Evolutionary conservation across 2,113 vertebrate genomes (phyloP), one percentile per base, ranked within the genome.

Genomic region (Spea multiplicata): DNA sequence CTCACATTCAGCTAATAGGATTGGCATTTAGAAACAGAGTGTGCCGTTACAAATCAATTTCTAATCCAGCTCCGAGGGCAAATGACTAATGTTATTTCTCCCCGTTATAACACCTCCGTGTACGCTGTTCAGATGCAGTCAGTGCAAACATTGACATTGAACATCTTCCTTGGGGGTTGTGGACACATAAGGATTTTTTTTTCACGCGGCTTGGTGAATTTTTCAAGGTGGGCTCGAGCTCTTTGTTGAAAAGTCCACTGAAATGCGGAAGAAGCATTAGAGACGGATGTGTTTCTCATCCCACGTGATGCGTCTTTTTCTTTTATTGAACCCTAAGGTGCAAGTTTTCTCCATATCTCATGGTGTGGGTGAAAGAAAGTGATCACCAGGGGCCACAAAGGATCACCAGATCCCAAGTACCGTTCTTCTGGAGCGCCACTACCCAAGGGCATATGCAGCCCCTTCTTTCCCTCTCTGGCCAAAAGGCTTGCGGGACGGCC

Each of bases 1-100:
- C 14, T 48, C 71, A 9, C 55, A 8, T 59, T 48, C 4, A 59
- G 45, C 45, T 62, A 74, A 74, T 74, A 57, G 14, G n/a, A 64
- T 30, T 64, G 61, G 61, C 61, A 16, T 64, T 74, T 6, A 46
- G 72, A 74, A 57, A 6, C 72, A 6, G 46, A 48, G 52, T 47
- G 44, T 57, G 45, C 1, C 2, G 72, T 57, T 45, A 62, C 72
- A 59, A 74, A 74, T 74, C 72, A 74, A 62, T 62, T 57, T 74
- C 72, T 62, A 74, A 74, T 74, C 72, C 57, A 17, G 45, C 30
- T 44, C 72, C 30, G 12, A 10, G 45, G 53, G 12, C 72, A 62
- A 30, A 74, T 74, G 44, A 74, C 30, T 74, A 59, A 57, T 47
- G 71, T 73, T 59, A 16, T 73, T 72, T 13, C 16, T 12, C 57